Evolutionary conservation across 2,113 vertebrate species (phyloP).

Genomic region (Menidia beryllina): DNA sequence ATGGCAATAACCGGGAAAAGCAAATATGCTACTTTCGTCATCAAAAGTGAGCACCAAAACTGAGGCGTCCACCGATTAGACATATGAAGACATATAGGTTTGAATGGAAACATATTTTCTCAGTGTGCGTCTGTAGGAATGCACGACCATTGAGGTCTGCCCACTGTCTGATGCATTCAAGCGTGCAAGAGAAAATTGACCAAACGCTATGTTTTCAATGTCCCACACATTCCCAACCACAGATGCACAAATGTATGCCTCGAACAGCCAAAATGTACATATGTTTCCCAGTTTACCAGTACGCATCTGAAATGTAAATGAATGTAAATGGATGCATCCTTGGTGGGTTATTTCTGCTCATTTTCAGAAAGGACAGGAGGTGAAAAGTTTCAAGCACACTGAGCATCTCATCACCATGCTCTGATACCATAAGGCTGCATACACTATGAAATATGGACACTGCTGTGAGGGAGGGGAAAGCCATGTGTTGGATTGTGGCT

Average conservation of each 20-base stretch:
- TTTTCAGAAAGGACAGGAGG: constrained; percentile 6
- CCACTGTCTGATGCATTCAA: constrained; percentile 36
- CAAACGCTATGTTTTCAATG: constrained; percentile 12
- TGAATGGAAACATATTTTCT: too few species aligned
- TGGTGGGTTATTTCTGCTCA: not conserved
- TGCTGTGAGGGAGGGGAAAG: constrained; percentile 66
- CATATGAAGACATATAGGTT: constrained; percentile 38
- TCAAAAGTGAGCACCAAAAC: constrained; percentile 5
- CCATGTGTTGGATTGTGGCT: constrained; percentile 62
- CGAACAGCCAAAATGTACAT: too few species aligned
- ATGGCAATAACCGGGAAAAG: constrained; percentile 17
- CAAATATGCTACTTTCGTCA: not conserved
- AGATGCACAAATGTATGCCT: not conserved
- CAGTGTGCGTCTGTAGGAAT: constrained; percentile 39
- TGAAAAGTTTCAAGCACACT: constrained; percentile 9
- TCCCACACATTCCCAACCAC: constrained; percentile 10
- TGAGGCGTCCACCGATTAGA: constrained; percentile 9
- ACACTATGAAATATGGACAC: constrained; percentile 58
- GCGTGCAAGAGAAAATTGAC: constrained; percentile 42
- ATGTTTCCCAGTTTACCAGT: not conserved
- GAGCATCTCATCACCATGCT: constrained; percentile 33
- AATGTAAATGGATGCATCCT: not conserved
- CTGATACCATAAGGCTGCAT: constrained; percentile 66
- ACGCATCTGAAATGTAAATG: not conserved
- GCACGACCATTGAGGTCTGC: constrained; percentile 62